Percentiles rank a stretch among this genome's conserved stretches.
Conservation (phyloP, 2,113 vertebrate genomes). For the Monopterus albus region DNA sequence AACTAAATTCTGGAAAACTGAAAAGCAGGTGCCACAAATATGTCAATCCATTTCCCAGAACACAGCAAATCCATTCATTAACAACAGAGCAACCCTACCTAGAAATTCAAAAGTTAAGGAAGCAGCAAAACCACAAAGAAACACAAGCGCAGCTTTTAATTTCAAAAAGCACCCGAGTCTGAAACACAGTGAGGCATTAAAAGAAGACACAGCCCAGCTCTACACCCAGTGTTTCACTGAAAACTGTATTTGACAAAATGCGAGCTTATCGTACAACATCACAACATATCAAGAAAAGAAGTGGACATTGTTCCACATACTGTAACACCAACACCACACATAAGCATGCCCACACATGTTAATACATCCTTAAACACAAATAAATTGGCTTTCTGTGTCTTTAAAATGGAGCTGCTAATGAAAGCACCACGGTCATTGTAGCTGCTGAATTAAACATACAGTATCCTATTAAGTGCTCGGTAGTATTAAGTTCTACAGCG, state of each 20-base stretch:
- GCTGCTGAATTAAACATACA: conserved; percentile 1
- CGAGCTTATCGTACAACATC: conserved; percentile 72
- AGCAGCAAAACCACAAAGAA: conserved; percentile 75
- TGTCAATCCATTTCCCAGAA: conserved; percentile 77
- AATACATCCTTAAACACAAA: conserved; percentile 62
- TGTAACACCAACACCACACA: conserved; percentile 71
- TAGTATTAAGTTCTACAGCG: conserved; percentile 19
- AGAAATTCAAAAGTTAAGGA: conserved; percentile 68
- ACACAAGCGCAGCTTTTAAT: conserved; percentile 74
- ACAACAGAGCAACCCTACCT: conserved; percentile 66
- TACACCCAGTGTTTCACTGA: conserved; percentile 58
- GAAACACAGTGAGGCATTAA: conserved; percentile 67
- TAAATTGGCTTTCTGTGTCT: background rate
- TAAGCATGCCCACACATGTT: conserved; percentile 79
- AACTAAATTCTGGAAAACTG: conserved; percentile 58
- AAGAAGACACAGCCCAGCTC: conserved; percentile 68
- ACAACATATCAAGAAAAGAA: conserved; percentile 63
- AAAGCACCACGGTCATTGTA: background rate
- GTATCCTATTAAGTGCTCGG: background rate
- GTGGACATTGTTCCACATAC: conserved; percentile 55
- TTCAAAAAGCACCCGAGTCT: conserved; percentile 64
- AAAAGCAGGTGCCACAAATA: conserved; percentile 76
- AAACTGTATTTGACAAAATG: conserved; percentile 70
- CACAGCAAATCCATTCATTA: conserved; percentile 83
- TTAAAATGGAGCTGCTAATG: conserved; percentile 3